Conservation (phyloP, 64 coral and sea anemone species). For the Orbicella faveolata region DNA sequence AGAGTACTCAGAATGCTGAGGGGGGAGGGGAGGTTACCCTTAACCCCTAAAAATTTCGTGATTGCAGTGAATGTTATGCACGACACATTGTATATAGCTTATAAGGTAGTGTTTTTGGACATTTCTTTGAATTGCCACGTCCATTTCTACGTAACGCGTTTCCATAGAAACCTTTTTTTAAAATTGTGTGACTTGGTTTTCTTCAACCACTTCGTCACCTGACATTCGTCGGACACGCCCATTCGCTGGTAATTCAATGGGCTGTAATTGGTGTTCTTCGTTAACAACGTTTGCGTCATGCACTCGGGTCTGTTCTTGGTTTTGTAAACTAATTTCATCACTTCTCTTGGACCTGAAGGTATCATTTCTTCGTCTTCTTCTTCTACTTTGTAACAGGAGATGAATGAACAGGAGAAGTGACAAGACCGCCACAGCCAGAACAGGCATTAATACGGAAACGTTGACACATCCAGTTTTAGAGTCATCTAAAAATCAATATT, state of each 20-base stretch:
- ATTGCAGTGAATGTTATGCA: too few relatives aligned
- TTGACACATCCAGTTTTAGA: slow-evolving; percentile 25
- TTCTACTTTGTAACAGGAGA: neutral
- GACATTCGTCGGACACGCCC: neutral
- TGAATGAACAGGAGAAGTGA: slow-evolving; percentile 23
- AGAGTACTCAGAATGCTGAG: too few relatives aligned
- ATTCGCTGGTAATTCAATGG: slow-evolving; percentile 8
- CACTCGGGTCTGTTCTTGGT: neutral
- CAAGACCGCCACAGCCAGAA: slow-evolving; percentile 20
- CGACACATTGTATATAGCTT: neutral
- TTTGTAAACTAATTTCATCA: neutral
- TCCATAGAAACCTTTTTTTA: neutral
- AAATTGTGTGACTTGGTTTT: neutral
- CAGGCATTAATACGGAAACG: slow-evolving; percentile 38
- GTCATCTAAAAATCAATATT: neutral
- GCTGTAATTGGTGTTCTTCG: neutral
- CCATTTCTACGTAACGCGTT: neutral
- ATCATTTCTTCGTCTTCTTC: neutral
- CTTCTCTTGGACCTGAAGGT: neutral
- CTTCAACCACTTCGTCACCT: neutral
- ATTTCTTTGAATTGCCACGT: neutral
- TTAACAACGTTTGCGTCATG: neutral
- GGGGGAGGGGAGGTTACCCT: too few relatives aligned
- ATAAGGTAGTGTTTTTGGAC: neutral
- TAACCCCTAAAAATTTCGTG: too few relatives aligned